phyloP scores from a whole-genome alignment of 2,888 invertebrate species.

The Microplitis deprimator region DNA sequence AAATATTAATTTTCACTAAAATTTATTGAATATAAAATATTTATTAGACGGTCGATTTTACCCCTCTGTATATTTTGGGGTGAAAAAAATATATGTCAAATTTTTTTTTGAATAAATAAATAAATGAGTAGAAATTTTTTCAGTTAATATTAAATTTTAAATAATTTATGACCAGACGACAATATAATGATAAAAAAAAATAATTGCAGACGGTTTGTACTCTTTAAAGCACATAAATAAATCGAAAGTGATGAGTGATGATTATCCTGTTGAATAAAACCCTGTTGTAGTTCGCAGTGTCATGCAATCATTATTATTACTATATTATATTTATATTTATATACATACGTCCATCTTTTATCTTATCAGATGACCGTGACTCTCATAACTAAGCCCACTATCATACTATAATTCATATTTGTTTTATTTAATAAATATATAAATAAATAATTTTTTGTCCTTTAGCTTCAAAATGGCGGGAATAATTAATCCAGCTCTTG shows the following conservation, averaged over 20 bases:
- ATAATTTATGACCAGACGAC: neutral
- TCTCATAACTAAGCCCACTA: neutral
- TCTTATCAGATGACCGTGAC: conserved; percentile 51
- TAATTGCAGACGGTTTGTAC: neutral
- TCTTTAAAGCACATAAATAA: conserved; percentile 38
- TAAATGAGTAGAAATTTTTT: too few relatives aligned
- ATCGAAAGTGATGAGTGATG: conserved; percentile 49
- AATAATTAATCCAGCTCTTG: conserved; percentile 49
- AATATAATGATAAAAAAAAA: neutral
- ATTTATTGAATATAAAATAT: too few relatives aligned
- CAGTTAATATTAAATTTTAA: too few relatives aligned
- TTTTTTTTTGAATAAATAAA: too few relatives aligned
- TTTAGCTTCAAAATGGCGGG: conserved; percentile 46
- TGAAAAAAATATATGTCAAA: too few relatives aligned
- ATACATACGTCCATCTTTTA: conserved; percentile 40
- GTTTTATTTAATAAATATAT: neutral
- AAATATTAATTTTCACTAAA: too few relatives aligned
- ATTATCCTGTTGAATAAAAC: conserved; percentile 57
- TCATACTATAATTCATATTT: neutral
- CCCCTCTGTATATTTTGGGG: too few relatives aligned
- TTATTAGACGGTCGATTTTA: too few relatives aligned
- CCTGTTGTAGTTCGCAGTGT: neutral
- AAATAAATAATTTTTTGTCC: neutral
- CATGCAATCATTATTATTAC: neutral
- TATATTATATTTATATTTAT: neutral